These are phyloP conservation scores for Merops nubicus DNA, from an alignment of 2,113 vertebrate genomes.

Conservation along the genomic window DNA sequence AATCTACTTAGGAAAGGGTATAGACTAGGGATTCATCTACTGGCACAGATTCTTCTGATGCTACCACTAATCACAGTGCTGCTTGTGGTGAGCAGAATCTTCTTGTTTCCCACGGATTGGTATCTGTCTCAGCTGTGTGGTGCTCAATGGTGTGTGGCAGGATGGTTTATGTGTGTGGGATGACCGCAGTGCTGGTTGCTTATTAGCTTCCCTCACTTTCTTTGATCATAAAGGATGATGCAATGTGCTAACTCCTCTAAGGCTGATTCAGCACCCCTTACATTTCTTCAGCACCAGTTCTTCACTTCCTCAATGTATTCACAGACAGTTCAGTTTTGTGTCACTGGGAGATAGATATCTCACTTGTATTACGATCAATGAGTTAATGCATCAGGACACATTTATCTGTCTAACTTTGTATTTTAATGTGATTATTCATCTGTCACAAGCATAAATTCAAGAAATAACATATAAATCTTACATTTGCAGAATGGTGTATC, in stretches of 20 bases:
- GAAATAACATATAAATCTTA: not conserved
- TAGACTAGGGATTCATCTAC: not conserved
- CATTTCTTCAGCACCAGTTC: not conserved
- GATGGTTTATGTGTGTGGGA: not conserved
- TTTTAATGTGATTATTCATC: not conserved
- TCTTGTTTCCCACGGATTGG: constrained; percentile 36
- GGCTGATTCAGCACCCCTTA: constrained; percentile 25
- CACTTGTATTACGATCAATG: not conserved
- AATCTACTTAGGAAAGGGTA: not conserved
- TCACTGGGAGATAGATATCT: not conserved
- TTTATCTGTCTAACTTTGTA: not conserved
- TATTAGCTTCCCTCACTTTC: not conserved
- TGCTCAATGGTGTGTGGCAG: not conserved
- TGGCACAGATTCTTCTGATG: not conserved
- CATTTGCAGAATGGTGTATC: not conserved
- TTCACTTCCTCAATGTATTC: not conserved
- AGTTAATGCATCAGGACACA: rapidly evolving
- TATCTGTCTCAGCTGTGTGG: not conserved
- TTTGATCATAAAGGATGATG: constrained; percentile 38
- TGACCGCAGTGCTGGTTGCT: not conserved
- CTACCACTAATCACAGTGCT: constrained; percentile 44
- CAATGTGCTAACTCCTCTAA: not conserved
- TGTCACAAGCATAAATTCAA: not conserved
- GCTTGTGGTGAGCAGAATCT: constrained; percentile 28
- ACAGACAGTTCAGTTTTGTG: not conserved